Conservation (phyloP, 2,888 invertebrate genomes). For the Heliconius ismenius region DNA sequence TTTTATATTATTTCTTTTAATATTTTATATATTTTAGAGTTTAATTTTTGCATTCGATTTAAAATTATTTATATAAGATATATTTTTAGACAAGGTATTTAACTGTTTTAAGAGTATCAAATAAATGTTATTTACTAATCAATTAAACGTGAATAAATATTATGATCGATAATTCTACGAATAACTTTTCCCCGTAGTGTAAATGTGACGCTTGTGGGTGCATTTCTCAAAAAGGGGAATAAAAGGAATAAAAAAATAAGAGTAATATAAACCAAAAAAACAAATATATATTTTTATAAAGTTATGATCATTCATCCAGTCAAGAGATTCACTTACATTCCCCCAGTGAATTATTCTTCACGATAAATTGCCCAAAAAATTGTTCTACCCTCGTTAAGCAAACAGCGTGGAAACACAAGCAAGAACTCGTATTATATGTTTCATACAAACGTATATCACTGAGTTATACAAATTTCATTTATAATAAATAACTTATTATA, state of each 20-base stretch:
- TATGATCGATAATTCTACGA: too few relatives aligned
- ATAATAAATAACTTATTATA: conserved; percentile 8
- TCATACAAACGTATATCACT: conserved; percentile 22
- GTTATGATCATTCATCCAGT: neutral
- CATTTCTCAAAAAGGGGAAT: too few relatives aligned
- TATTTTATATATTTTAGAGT: neutral
- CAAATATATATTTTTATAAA: neutral
- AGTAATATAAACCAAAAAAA: too few relatives aligned
- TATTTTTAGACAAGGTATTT: too few relatives aligned
- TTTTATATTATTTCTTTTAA: neutral
- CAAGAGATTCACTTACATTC: conserved; percentile 11
- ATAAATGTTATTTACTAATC: too few relatives aligned
- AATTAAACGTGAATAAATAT: too few relatives aligned
- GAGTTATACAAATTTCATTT: conserved; percentile 11
- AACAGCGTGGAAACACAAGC: conserved; percentile 48
- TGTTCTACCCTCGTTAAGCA: conserved; percentile 45
- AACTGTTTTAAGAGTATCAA: neutral
- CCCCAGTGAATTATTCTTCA: conserved; percentile 37
- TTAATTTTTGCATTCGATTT: neutral
- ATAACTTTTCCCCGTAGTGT: too few relatives aligned
- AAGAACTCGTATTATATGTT: conserved; percentile 43
- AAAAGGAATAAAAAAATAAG: too few relatives aligned
- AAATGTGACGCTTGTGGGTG: too few relatives aligned
- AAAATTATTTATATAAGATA: too few relatives aligned
- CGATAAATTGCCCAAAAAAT: conserved; percentile 47